Evolutionary conservation across 2,797 vertebrate species (phyloP), one percentile per base, ranked within the genome.

Genomic region (Pseudomugil gertrudae): DNA sequence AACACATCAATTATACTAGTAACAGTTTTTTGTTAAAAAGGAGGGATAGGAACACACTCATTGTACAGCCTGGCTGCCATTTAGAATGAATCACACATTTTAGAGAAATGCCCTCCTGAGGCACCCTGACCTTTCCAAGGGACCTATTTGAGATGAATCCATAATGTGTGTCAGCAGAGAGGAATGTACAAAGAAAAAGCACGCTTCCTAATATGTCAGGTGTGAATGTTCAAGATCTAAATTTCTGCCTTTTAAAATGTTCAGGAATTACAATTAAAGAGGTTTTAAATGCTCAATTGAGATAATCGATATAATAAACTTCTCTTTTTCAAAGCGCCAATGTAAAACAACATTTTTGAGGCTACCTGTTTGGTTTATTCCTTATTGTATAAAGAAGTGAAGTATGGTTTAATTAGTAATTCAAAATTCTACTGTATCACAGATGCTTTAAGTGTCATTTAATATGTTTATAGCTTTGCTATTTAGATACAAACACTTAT

Each of bases 61-160:
- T 24, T 24, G 9, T 48, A 11, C 4, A 1, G 45, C 45, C 21
- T 48, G 45, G 2, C 21, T 48, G 45, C 21, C 45, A 48, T 48
- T 21, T 57, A 35, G n/a, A 57, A 2, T 63, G 55, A 72, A 72
- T 64, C 10, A 60, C 52, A 48, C 33, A 73, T 80, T 82, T 50
- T 62, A 71, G 63, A 60, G 58, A 43, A 24, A 64, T 57, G 45
- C 47, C 48, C 32, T 57, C 57, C 11, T 0, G 68, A 72, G 63
- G 63, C 65, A 62, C 2, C 0, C 13, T 50, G 82, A 84, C 79
- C 79, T 86, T 86, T 81, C 15, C 15, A 21, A 53, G 52, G 59
- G 63, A 76, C 50, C 17, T 50, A 24, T 23, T 45, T 38, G 60
- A 60, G 29, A 53, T 50, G 56, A 78, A 76, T 67, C 43, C 40